Evolutionary conservation across 2,797 vertebrate species (phyloP).

Genomic region (Ispidina picta): DNA sequence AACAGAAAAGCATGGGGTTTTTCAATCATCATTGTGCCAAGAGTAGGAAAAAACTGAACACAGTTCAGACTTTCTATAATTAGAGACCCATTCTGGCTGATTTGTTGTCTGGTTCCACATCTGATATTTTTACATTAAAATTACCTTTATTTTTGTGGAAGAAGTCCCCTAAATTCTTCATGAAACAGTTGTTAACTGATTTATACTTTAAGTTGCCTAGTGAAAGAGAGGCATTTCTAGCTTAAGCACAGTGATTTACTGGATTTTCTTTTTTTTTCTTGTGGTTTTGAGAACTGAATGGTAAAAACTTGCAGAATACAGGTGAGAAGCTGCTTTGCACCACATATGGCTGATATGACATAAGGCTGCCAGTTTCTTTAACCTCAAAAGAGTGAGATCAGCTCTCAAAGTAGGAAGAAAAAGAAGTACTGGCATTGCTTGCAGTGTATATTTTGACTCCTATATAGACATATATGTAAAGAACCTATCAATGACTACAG

Average conservation of each 20-base stretch:
- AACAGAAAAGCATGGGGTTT: neutral
- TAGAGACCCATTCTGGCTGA: neutral
- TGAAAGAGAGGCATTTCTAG: neutral
- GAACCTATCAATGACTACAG: neutral
- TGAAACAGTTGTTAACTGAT: neutral
- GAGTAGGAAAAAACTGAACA: neutral
- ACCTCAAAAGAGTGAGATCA: neutral
- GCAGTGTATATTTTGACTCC: neutral
- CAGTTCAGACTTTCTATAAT: neutral
- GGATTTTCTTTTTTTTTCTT: neutral
- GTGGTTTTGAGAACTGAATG: neutral
- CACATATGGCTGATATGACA: neutral
- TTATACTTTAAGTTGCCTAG: neutral
- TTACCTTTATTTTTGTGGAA: neutral
- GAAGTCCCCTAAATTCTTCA: neutral
- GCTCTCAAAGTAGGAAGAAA: neutral
- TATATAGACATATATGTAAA: neutral
- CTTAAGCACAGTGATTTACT: neutral
- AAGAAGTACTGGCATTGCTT: neutral
- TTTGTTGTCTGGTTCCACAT: neutral
- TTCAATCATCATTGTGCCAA: neutral
- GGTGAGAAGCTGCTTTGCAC: neutral
- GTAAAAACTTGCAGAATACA: neutral
- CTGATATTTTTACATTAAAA: neutral
- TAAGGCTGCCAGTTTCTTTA: neutral